These are phyloP conservation scores for Danio tinwini DNA, from an alignment of 2,797 vertebrate species.

Conservation along the genomic window DNA sequence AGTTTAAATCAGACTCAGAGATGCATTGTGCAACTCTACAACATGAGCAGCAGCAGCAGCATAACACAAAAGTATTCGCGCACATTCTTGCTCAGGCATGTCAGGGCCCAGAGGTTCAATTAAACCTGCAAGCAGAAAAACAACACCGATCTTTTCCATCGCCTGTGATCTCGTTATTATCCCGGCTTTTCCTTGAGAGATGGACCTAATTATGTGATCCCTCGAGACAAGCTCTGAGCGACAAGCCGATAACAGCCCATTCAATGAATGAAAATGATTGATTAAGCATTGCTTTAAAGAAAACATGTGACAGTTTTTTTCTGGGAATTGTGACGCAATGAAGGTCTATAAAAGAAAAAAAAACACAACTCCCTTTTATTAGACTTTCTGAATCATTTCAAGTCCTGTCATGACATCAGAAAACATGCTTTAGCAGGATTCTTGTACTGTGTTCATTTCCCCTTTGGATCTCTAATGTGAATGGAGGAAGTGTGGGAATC, in stretches of 20 bases:
- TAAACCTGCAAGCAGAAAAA: constrained; percentile 48
- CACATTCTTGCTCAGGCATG: constrained; percentile 61
- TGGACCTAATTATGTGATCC: constrained; percentile 29
- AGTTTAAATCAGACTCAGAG: not conserved
- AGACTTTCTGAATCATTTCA: constrained; percentile 1
- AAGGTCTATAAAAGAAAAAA: not conserved
- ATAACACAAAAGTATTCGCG: constrained; percentile 37
- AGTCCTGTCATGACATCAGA: constrained; percentile 17
- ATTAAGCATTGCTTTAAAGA: not conserved
- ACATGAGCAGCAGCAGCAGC: not conserved
- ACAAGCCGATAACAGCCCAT: not conserved
- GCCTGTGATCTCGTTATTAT: constrained; percentile 41
- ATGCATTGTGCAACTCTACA: constrained; percentile 11
- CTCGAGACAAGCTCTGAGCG: not conserved
- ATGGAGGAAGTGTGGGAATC: constrained; percentile 5
- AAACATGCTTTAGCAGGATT: constrained; percentile 15
- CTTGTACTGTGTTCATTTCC: not conserved
- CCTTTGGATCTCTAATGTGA: not conserved
- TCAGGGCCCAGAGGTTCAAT: constrained; percentile 52
- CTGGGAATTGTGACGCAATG: constrained; percentile 9
- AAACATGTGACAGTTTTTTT: constrained; percentile 8
- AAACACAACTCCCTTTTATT: not conserved
- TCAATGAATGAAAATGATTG: constrained; percentile 1
- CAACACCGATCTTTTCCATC: constrained; percentile 32
- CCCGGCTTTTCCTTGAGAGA: constrained; percentile 28